Evolutionary conservation across 2,888 invertebrate genomes (phyloP), one percentile per base, ranked within the genome.

Genomic region (Sycophila texana): DNA sequence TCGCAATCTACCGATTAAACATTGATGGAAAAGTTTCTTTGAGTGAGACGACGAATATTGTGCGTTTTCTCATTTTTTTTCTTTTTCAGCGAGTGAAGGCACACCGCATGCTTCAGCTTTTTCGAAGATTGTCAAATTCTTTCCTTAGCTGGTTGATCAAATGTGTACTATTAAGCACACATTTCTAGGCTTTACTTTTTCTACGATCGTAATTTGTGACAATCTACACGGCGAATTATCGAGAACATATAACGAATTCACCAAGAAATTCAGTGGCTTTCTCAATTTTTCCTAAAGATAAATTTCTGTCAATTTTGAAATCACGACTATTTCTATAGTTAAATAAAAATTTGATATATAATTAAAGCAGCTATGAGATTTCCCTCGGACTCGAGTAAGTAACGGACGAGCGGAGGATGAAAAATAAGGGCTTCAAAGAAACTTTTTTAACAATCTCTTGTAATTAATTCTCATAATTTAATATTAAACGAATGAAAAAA

Each of bases 11-110:
- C 39, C 20, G 18, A 55, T n/a, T 67, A 58, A 78, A 67, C 18
- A 63, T 78, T 63, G 68, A 57, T 78, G 74, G 74, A 74, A 74
- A 74, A 78, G 74, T 78, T 78, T 78, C 78, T 78, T 78, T 74
- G 78, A 78, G 63, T 47, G 4, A 39, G 39, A 61, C 4, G 22
- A 10, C 10, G 39, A 39, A 39, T 2, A 26, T 26, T 26, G 26
- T 26, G n/a, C n/a, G 26, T 26, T 39, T 39, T 10, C 10, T 39
- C 39, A 10, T 39, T 39, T 39, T 39, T 1, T 39, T 39, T 39
- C 7, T 1, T 39, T 39, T 10, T 7, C 39, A 10, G 39, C 39
- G 39, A 39, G 39, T 7, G 39, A 39, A 39, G 10, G 39, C 39
- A 39, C 39, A 39, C 10, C 39, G 39, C 7, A 39, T 39, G 39